A percentile compares a stretch with the other conserved stretches of the same genome.
Evolutionary conservation across 2,113 vertebrate genomes (phyloP).

Genomic region (Heterotilapia buettikoferi): DNA sequence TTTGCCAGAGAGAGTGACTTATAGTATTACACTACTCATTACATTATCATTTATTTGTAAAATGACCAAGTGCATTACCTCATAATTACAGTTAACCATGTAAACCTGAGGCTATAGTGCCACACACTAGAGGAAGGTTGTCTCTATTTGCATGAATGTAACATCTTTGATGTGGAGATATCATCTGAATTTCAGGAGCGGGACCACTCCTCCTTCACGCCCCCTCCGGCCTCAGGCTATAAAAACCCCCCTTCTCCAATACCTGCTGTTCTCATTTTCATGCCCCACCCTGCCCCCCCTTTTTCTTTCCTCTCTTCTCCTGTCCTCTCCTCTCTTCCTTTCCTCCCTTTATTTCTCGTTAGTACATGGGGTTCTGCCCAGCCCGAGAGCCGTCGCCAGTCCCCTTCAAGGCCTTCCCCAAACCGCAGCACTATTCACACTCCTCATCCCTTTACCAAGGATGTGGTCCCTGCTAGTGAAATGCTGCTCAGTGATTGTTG

Average conservation of each 20-base stretch:
- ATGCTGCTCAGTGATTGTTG: not conserved
- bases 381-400: too few species aligned
- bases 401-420: too few species aligned
- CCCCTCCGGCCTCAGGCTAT: fast-evolving
- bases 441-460: too few species aligned
- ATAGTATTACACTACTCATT: not conserved
- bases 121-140: not conserved
- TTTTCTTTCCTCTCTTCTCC: too few species aligned
- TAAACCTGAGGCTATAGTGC: not conserved
- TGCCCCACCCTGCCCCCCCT: too few species aligned
- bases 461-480: too few species aligned
- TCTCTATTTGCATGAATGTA: not conserved
- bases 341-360: too few species aligned
- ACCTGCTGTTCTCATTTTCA: too few species aligned
- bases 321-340: too few species aligned
- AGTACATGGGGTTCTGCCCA: fast-evolving
- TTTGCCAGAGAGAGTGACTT: not conserved
- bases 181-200: too few species aligned
- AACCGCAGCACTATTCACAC: fast-evolving
- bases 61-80: not conserved
- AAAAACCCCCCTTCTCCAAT: fast-evolving
- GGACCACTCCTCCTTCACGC: too few species aligned
- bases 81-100: not conserved
- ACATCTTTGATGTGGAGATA: not conserved
- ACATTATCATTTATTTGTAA: not conserved